These are phyloP conservation scores for Drosophila ezoana DNA, from an alignment of 2,888 invertebrate species.

Conservation along the genomic window DNA sequence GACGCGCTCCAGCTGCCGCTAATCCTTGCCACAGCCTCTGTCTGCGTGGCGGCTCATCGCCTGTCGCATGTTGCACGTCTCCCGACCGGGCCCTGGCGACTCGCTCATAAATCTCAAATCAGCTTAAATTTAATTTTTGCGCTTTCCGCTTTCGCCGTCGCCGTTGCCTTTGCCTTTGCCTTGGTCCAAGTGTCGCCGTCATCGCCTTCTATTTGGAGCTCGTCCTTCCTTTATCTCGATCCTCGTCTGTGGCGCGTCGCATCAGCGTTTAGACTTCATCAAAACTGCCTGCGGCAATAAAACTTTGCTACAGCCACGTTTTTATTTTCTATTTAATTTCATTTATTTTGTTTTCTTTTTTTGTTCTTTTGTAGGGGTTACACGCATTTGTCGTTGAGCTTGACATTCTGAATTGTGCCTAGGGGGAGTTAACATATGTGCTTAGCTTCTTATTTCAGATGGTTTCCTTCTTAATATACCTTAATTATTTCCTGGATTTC, in stretches of 20 bases:
- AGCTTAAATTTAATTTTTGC: constrained; percentile 70
- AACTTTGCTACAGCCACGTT: constrained; percentile 46
- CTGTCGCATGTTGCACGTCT: constrained; percentile 19
- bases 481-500: background rate
- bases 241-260: background rate
- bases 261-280: constrained; percentile 31
- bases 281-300: constrained; percentile 49
- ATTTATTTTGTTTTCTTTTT: background rate
- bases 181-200: constrained; percentile 17
- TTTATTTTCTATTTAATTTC: background rate
- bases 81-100: background rate
- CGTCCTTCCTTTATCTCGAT: background rate
- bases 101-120: constrained; percentile 64
- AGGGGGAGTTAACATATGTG: background rate
- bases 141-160: constrained; percentile 35
- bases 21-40: constrained; percentile 42
- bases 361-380: constrained; percentile 1
- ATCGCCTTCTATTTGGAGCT: background rate
- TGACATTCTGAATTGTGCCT: background rate
- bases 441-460: constrained; percentile 3
- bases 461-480: background rate
- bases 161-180: background rate
- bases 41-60: constrained; percentile 12
- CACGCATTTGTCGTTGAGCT: background rate
- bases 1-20: constrained; percentile 30